phyloP scores from a whole-genome alignment of 2,888 invertebrate species.

The Andrena dorsata region DNA sequence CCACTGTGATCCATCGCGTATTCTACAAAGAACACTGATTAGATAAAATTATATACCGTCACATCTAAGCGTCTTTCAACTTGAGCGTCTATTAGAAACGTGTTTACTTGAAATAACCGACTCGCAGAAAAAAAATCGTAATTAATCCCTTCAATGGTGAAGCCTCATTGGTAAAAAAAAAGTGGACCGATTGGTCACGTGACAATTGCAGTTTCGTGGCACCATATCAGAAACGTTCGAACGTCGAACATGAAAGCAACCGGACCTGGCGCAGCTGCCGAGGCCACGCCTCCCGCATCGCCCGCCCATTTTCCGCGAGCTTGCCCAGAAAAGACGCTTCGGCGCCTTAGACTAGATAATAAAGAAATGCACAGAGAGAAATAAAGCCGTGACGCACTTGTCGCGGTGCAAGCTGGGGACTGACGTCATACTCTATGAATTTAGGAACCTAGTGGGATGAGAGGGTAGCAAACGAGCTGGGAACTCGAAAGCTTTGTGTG shows the following conservation, averaged over 20 bases:
- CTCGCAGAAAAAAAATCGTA: too few species aligned
- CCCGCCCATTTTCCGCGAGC: slow-evolving; percentile 39
- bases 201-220: slow-evolving; percentile 7
- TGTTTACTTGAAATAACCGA: too few species aligned
- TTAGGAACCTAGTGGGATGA: not conserved
- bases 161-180: too few species aligned
- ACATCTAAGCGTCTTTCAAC: too few species aligned
- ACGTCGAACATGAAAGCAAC: slow-evolving; percentile 28
- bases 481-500: too few species aligned
- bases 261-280: slow-evolving; percentile 65
- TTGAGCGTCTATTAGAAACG: too few species aligned
- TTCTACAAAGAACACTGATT: too few species aligned
- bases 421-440: not conserved
- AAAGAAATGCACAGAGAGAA: slow-evolving; percentile 59
- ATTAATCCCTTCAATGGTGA: too few species aligned
- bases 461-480: too few species aligned
- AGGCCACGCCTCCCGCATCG: slow-evolving; percentile 37
- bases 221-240: slow-evolving; percentile 23
- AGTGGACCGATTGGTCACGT: slow-evolving; percentile 10
- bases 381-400: slow-evolving; percentile 29
- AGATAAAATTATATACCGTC: too few species aligned
- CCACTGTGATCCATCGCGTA: too few species aligned
- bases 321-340: slow-evolving; percentile 36
- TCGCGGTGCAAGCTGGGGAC: slow-evolving; percentile 21
- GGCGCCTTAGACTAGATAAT: slow-evolving; percentile 62